Percentiles rank a stretch among this genome's conserved stretches.
These are phyloP conservation scores for Cosmopolites sordidus DNA, from an alignment of 2,888 invertebrate species.

Conservation along the genomic window DNA sequence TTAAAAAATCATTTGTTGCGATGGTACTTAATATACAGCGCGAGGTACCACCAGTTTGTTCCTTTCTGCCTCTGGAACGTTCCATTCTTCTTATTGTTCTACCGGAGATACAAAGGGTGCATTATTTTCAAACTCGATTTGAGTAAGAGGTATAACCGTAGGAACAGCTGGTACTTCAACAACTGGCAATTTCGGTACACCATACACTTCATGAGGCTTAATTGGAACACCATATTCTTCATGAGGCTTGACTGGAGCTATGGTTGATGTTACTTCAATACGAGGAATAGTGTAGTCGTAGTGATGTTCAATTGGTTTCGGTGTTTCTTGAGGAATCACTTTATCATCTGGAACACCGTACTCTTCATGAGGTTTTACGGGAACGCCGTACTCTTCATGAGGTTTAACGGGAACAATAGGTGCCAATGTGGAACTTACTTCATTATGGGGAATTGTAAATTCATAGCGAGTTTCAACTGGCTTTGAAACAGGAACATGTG, in stretches of 20 bases:
- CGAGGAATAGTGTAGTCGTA: conserved; percentile 11
- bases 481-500: conserved; percentile 1
- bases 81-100: not conserved
- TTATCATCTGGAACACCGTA: conserved; percentile 8
- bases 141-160: not conserved
- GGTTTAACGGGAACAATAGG: too few species aligned
- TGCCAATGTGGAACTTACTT: too few species aligned
- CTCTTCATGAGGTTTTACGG: conserved; percentile 13
- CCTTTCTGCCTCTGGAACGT: not conserved
- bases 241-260: not conserved
- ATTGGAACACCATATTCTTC: not conserved
- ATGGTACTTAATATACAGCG: conserved; percentile 20
- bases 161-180: not conserved
- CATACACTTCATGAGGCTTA: conserved; percentile 10
- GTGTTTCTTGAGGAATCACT: not conserved
- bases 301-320: conserved; percentile 1
- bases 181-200: conserved; percentile 8
- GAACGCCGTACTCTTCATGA: too few species aligned
- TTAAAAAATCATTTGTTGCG: too few species aligned
- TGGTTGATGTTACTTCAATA: too few species aligned
- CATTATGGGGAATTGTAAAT: not conserved
- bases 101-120: too few species aligned
- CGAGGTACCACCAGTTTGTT: conserved; percentile 12
- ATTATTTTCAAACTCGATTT: not conserved
- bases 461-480: conserved; percentile 6